Evolutionary conservation across 2,797 vertebrate species (phyloP), one percentile per base, ranked within the genome.

Genomic region (Lithobates pipiens): DNA sequence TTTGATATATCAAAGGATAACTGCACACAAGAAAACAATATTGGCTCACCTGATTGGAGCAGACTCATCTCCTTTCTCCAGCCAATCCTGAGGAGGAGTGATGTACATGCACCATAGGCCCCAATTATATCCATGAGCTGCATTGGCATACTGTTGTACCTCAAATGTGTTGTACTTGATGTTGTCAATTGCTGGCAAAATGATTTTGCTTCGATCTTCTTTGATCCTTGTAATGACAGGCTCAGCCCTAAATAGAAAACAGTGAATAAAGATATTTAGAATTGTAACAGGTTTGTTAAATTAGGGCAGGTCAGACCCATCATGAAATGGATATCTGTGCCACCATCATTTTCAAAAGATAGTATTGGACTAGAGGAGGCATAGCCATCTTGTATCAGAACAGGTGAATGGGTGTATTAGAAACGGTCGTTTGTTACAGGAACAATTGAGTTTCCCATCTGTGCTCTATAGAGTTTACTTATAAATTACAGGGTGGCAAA

Each of bases 101-200:
- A 99, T 99, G 92, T 99, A 99, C 98, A 99, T 99, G 90, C 98
- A 99, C 98, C 98, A 99, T 85, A 99, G 94, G 0, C 98, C 98
- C 98, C 98, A 99, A 95, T 97, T 99, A 93, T 99, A 99, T 89
- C 98, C 98, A 0, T 99, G 98, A 77, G 98, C 98, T 0, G 98
- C 97, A 0, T 97, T 99, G 89, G 98, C 97, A 0, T 99, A 99
- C 88, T 99, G 98, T 93, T 99, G 98, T 88, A 99, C 97, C 88
- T 99, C 98, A 0, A 99, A 99, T 0, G 97, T 98, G 95, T 97
- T 99, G 92, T 96, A 98, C 89, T 97, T 98, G 93, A 99, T 99
- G 89, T 99, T 99, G 94, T 99, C 98, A 2, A 99, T 99, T 25
- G 98, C 97, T 0, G 98, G 98, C 77, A 99, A 92, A 88, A 99